Percentiles rank a stretch among this genome's conserved stretches.
phyloP scores from a whole-genome alignment of 2,888 invertebrate species.

The Pseudococcus viburni region DNA sequence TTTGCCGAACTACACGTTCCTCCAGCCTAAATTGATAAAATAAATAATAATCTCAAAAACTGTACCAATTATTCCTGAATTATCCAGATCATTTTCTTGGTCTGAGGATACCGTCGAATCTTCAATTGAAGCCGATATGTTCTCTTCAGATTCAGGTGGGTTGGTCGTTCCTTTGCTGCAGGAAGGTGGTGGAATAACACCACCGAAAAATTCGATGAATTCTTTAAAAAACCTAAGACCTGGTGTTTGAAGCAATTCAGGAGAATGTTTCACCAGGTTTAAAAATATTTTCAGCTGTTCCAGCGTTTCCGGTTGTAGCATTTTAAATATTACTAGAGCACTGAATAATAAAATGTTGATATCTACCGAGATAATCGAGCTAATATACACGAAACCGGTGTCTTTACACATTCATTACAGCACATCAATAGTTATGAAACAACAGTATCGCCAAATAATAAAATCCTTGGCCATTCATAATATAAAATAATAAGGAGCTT shows the following conservation, averaged over 20 bases:
- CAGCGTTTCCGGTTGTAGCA: slow-evolving; percentile 75
- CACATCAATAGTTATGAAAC: neutral
- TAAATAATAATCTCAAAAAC: slow-evolving; percentile 69
- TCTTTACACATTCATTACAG: neutral
- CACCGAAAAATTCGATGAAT: slow-evolving; percentile 83
- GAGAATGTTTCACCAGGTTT: slow-evolving; percentile 78
- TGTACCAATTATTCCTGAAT: slow-evolving; percentile 78
- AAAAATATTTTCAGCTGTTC: slow-evolving; percentile 81
- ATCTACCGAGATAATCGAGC: neutral
- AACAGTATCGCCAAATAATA: too few species aligned
- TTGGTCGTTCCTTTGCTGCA: slow-evolving; percentile 69
- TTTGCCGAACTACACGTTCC: too few species aligned
- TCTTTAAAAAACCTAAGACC: slow-evolving; percentile 85
- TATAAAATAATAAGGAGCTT: too few species aligned
- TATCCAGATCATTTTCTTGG: slow-evolving; percentile 86
- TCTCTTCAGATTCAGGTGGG: slow-evolving; percentile 69
- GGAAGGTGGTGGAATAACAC: slow-evolving; percentile 75
- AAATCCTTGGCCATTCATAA: too few species aligned
- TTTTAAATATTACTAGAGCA: neutral
- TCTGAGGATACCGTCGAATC: slow-evolving; percentile 70
- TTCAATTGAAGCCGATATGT: slow-evolving; percentile 69
- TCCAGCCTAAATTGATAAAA: too few species aligned
- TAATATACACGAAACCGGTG: neutral
- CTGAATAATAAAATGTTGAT: neutral
- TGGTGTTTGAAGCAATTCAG: slow-evolving; percentile 81